A percentile compares a stretch with the other conserved stretches of the same genome.
These are phyloP conservation scores for Pachyrhynchus sulphureomaculatus DNA, from an alignment of 1,140 invertebrate genomes.

Conservation along the genomic window DNA sequence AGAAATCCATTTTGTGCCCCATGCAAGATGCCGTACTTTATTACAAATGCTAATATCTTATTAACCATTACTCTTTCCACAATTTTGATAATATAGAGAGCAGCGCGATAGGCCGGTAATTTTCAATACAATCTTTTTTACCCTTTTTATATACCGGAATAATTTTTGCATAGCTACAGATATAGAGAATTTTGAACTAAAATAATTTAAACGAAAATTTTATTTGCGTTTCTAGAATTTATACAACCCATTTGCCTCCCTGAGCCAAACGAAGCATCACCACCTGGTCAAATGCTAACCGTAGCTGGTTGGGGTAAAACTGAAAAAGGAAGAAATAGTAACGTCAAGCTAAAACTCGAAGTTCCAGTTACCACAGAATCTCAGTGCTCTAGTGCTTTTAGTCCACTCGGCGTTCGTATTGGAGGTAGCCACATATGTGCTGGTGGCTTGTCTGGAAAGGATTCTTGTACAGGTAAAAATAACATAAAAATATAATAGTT, in stretches of 20 bases:
- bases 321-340: slow-evolving; percentile 51
- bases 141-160: too few species aligned
- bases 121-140: too few species aligned
- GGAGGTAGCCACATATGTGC: slow-evolving; percentile 60
- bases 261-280: slow-evolving; percentile 34
- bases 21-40: too few species aligned
- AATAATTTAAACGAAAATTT: too few species aligned
- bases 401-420: slow-evolving; percentile 48
- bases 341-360: slow-evolving; percentile 47
- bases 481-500: too few species aligned
- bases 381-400: slow-evolving; percentile 54
- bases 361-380: slow-evolving; percentile 52
- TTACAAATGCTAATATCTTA: too few species aligned
- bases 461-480: slow-evolving; percentile 60
- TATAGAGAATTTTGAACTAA: too few species aligned
- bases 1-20: too few species aligned
- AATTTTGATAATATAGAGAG: too few species aligned
- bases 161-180: too few species aligned
- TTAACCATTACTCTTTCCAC: too few species aligned
- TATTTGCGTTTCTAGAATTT: slow-evolving; percentile 49
- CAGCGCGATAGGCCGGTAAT: too few species aligned
- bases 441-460: slow-evolving; percentile 61
- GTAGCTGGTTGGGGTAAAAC: slow-evolving; percentile 69
- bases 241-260: slow-evolving; percentile 72
- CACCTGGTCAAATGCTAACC: slow-evolving; percentile 49